Evolutionary conservation across 2,113 vertebrate species (phyloP), one percentile per base, ranked within the genome.

Genomic region (Cariama cristata): DNA sequence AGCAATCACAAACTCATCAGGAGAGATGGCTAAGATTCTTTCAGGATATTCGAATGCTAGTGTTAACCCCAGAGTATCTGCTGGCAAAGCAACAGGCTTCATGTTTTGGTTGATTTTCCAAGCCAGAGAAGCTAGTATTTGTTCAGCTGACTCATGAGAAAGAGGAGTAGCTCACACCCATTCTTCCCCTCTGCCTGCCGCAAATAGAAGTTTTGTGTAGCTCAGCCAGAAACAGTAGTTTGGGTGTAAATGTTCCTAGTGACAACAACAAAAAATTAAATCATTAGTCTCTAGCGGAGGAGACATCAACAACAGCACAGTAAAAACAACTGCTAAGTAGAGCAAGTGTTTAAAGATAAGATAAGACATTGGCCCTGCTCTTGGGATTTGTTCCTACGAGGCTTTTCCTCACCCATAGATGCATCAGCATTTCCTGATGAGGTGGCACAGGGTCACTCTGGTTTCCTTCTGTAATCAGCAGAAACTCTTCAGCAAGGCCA

Each of bases 321-420:
- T 35, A 58, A 93, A 94, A 97, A 94, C 93, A 96, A 88, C 66
- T 47, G 74, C 91, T 62, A 59, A 96, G 86, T 58, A 95, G 86
- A 79, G 91, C 77, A 76, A 95, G 91, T 71, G 93, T 93, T 68
- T 55, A 59, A 32, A 96, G 97, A 97, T 96, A 90, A 96, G 97
- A 97, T 86, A 96, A 96, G 95, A 30, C 52, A 27, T 33, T 85
- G 91, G 62, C 87, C 76, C 33, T 20, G 47, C 73, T 79, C 55
- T 87, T 50, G 92, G 90, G 88, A 87, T 83, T 97, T 93, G 84
- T 87, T 81, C 66, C 92, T 87, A 4, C 63, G 4, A 75, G 89
- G 82, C 64, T 96, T 95, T 87, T 96, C 91, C 95, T 90, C 66
- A 17, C 52, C 52, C 58, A 5, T 4, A 52, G 42, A 94, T 49